Evolutionary conservation across 2,888 invertebrate genomes (phyloP), one percentile per base, ranked within the genome.

Genomic region (Aporophyla nigra): DNA sequence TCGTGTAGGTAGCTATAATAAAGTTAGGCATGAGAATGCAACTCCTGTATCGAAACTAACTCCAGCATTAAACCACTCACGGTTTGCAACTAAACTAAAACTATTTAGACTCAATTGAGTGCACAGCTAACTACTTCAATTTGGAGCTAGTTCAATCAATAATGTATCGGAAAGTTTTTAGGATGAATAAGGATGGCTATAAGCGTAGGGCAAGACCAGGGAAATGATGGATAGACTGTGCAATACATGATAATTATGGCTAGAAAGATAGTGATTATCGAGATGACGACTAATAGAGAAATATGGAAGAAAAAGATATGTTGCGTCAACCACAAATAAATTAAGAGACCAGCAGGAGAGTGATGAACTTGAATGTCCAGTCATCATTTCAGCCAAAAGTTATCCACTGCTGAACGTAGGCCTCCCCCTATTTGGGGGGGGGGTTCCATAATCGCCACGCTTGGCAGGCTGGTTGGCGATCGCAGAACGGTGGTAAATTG

Each of bases 51-150:
- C 56, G 56, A 53, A 46, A 7, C n/a, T 54, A 70, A 78, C 67
- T 77, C 1, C 12, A 59, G 21, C 56, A 61, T 73, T 59, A 14
- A 70, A 72, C 76, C 54, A 68, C 78, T 82, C 24, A 73, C 24
- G 12, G 67, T 73, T 73, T 61, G 62, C 24, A 46, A 76, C 68
- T 59, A 58, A 49, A 49, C 33, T 68, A 21, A 69, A 76, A 82
- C 67, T 82, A 68, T 27, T 9, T 16, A 56, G 51, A 82, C 61
- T 71, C 62, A 74, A 74, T 71, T 73, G 71, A 82, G 40, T 73
- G 19, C 24, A 24, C 40, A 51, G 73, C 24, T 51, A n/a, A 67
- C 68, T 61, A 54, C 10, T 61, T 66, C 10, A 27, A 27, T 73
- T 56, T 49, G 43, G 5, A 70, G 43, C 14, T 63, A 33, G 69